Evolutionary conservation across 2,888 invertebrate species (phyloP).

Genomic region (Helobdella robusta): DNA sequence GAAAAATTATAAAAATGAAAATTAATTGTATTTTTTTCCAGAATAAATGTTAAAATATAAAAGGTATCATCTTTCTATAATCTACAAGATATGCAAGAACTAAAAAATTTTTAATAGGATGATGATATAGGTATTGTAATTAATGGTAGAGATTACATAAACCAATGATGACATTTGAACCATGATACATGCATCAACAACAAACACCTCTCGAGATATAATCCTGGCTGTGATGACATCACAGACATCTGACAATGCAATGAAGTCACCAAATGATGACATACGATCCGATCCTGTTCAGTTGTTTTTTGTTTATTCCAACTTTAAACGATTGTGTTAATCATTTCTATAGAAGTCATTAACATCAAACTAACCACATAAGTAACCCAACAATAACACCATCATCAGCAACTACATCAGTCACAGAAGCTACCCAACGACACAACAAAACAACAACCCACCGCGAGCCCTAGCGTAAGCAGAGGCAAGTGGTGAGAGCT

Average conservation of each 20-base stretch:
- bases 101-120: background rate
- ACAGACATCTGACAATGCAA: slow-evolving; percentile 82
- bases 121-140: background rate
- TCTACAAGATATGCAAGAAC: background rate
- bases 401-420: too few species aligned
- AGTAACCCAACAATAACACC: too few species aligned
- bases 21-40: too few species aligned
- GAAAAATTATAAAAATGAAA: background rate
- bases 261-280: slow-evolving; percentile 97
- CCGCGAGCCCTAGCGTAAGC: slow-evolving; percentile 90
- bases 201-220: slow-evolving; percentile 64
- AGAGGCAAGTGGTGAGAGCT: slow-evolving; percentile 69
- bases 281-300: slow-evolving; percentile 79
- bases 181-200: background rate
- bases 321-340: too few species aligned
- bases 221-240: slow-evolving; percentile 82
- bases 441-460: slow-evolving; percentile 33
- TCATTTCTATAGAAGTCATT: too few species aligned
- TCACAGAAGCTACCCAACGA: too few species aligned
- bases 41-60: too few species aligned
- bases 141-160: too few species aligned
- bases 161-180: too few species aligned
- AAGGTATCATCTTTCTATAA: too few species aligned
- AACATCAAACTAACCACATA: too few species aligned
- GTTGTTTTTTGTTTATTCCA: too few species aligned